Evolutionary conservation across 1,140 invertebrate species (phyloP).

Genomic region (Eurosta solidaginis): DNA sequence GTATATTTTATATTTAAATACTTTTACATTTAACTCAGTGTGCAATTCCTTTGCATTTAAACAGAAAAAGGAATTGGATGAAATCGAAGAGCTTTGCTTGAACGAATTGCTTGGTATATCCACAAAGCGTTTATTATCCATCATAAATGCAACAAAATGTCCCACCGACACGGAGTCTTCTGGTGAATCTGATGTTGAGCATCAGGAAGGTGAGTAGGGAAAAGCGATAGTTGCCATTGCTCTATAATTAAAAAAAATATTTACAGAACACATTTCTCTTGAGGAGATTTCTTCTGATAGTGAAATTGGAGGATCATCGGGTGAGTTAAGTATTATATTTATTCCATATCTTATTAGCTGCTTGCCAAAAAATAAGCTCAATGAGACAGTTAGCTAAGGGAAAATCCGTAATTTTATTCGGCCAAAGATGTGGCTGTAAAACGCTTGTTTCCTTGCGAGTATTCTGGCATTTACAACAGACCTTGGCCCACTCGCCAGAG

Average conservation of each 20-base stretch:
- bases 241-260: neutral
- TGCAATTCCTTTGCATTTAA: neutral
- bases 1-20: slow-evolving; percentile 45
- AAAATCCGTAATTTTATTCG: too few species aligned
- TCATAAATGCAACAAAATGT: slow-evolving; percentile 63
- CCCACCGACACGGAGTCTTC: slow-evolving; percentile 64
- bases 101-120: slow-evolving; percentile 68
- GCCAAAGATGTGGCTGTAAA: too few species aligned
- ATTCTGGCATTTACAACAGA: too few species aligned
- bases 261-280: slow-evolving; percentile 64
- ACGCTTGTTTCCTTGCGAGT: neutral
- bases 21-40: neutral
- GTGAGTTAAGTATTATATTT: slow-evolving; percentile 34
- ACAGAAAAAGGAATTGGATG: slow-evolving; percentile 63
- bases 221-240: neutral
- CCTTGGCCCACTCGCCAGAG: too few species aligned
- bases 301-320: slow-evolving; percentile 49
- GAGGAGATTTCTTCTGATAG: slow-evolving; percentile 66
- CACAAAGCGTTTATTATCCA: slow-evolving; percentile 64
- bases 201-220: slow-evolving; percentile 43
- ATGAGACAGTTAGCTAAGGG: too few species aligned
- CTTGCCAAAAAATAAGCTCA: too few species aligned
- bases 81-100: slow-evolving; percentile 67
- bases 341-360: neutral
- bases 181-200: slow-evolving; percentile 58